Base-by-base conservation (phyloP, 2,888 invertebrate genomes). In the Pimpla rufipes region DNA sequence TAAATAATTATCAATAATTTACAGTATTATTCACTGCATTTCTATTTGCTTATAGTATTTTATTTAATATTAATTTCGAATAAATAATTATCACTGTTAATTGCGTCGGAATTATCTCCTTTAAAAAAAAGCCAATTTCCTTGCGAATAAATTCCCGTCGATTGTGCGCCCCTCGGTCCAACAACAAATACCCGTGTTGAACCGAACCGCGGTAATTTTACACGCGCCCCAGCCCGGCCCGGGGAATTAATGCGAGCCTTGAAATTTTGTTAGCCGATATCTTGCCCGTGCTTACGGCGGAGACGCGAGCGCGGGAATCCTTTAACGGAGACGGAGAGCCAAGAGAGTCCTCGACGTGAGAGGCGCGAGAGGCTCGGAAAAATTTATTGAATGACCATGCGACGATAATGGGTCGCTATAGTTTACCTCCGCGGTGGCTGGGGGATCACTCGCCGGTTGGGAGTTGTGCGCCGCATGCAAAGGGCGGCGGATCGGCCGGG, bases 241-340 rank as follows among this genome's bases (percentile, higher is more conserved):
- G 13, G 66, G n/a, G 66, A 59, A 71, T 71, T 76, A 83, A 76
- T 76, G 79, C 83, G 50, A 45, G 71, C 1, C 66, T 62, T 76
- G 70, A 82, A 83, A 79, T 83, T 83, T 79, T 83, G 83, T 83
- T 79, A 79, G 76, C 79, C 79, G 79, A 83, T 83, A 83, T 83
- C 57, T 76, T 83, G 50, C 57, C 23, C 71, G 71, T 57, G 5
- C 29, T 29, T 29, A 29, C 29, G 5, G 5, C 29, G 29, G 29
- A 29, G 29, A 29, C 3, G 29, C 75, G 79, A 70, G 75, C 66
- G n/a, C 35, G 52, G 73, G 71, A n/a, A 73, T 83, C 76, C 83
- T 76, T 83, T 79, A 83, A 83, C 77, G 76, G 76, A 45, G 71
- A 67, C 79, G 76, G 62, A 66, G 18, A 70, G n/a, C n/a, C n/a